Conservation (phyloP, 2,113 vertebrate genomes). For the Pitta sordida region DNA sequence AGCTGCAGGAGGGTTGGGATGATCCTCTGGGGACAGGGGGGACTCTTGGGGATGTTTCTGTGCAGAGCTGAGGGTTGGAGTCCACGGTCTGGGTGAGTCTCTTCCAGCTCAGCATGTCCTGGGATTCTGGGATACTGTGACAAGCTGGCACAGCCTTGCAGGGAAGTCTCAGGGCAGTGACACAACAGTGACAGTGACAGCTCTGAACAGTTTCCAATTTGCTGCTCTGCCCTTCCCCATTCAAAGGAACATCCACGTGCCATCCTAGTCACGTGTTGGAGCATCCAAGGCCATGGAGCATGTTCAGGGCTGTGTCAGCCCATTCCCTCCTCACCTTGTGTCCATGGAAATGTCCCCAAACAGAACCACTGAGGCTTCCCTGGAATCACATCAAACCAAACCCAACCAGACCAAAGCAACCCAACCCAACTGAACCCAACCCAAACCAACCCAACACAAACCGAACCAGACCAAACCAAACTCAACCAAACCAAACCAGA, state of each 20-base stretch:
- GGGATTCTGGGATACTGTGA: neutral
- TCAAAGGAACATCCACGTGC: neutral
- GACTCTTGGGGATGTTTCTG: too few species aligned
- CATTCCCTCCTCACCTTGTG: neutral
- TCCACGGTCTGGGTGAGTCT: neutral
- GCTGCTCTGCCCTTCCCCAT: neutral
- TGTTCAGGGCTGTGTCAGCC: neutral
- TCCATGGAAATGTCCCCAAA: neutral
- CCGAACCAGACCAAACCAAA: neutral
- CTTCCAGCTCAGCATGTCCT: neutral
- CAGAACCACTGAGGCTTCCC: neutral
- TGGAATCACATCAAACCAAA: neutral
- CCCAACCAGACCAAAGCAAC: neutral
- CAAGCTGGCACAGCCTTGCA: neutral
- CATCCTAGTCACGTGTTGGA: neutral
- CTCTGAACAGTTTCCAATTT: neutral
- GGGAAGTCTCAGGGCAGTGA: neutral
- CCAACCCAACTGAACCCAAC: neutral
- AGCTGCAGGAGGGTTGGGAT: neutral
- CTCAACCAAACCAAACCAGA: neutral
- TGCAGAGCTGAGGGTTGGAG: neutral
- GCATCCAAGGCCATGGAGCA: neutral
- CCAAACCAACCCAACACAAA: neutral
- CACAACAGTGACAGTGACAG: neutral
- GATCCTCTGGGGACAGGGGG: neutral